These are phyloP conservation scores for Amphimallon solstitiale DNA, from an alignment of 2,888 invertebrate genomes.

Conservation along the genomic window DNA sequence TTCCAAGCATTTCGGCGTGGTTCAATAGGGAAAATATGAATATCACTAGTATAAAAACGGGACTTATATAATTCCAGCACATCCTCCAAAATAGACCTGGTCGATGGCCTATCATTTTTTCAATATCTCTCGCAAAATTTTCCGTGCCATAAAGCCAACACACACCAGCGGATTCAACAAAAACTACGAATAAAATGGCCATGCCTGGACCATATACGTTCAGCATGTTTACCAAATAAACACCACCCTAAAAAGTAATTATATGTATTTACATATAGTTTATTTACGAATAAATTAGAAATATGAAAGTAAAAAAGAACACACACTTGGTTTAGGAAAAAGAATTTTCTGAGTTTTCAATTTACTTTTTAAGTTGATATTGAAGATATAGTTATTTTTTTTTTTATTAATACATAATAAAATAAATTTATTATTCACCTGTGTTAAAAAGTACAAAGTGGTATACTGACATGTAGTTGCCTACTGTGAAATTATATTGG, in stretches of 20 bases:
- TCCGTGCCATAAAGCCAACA: constrained; percentile 91
- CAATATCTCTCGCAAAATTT: constrained; percentile 81
- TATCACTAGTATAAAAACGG: constrained; percentile 84
- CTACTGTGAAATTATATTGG: too few relatives aligned
- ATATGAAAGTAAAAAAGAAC: too few relatives aligned
- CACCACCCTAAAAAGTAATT: constrained; percentile 76
- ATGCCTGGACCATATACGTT: constrained; percentile 90
- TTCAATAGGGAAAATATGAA: constrained; percentile 85
- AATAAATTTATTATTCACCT: too few relatives aligned
- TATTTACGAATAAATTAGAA: too few relatives aligned
- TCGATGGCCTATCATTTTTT: constrained; percentile 82
- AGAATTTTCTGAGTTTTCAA: too few relatives aligned
- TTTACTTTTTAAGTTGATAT: too few relatives aligned
- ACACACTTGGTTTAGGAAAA: too few relatives aligned
- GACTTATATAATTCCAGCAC: constrained; percentile 89
- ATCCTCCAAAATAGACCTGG: constrained; percentile 84
- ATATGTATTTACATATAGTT: background rate
- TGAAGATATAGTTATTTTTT: too few relatives aligned
- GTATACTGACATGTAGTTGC: too few relatives aligned
- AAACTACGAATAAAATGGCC: constrained; percentile 89
- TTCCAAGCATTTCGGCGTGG: constrained; percentile 83
- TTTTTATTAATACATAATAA: too few relatives aligned
- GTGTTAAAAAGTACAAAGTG: too few relatives aligned
- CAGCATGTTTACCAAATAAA: constrained; percentile 85
- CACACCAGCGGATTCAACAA: constrained; percentile 89